Evolutionary conservation across 2,113 vertebrate genomes (phyloP), one percentile per base, ranked within the genome.

Genomic region (Cyanoliseus patagonus): DNA sequence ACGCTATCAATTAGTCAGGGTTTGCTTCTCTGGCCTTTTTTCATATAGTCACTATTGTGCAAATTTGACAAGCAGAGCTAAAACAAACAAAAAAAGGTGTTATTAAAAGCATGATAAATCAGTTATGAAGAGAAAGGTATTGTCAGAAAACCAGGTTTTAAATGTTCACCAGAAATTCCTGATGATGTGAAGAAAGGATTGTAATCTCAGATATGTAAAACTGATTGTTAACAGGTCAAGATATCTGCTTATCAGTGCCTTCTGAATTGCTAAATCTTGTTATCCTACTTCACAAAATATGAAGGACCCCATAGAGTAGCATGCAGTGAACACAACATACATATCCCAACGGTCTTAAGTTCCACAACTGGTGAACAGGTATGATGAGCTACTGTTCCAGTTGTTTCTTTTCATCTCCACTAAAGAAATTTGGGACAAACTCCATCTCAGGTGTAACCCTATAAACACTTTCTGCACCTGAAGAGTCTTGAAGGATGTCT

Each of bases 1-100:
- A 47, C 91, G 39, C 72, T 95, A 85, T 96, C 88, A 88, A 59
- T 97, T 97, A 95, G 35, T 80, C 24, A 62, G 77, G 51, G 53
- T 94, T 92, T 94, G 73, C 74, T 92, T 83, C 68, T 66, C 52
- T 83, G 78, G 49, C 35, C 73, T 70, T 67, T 81, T 22, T 27
- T 39, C 8, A 4, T 86, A 22, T 22, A 86, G 70, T 69, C 59
- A 27, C 30, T 27, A n/a, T 89, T 95, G 63, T 92, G 74, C 49
- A 53, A 81, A 86, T 64, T 42, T 79, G 76, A 84, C 41, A 55
- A 78, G 24, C 39, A 70, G 57, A 94, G 47, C 28, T 74, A 25
- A 96, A 96, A 88, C 27, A 35, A 70, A 85, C 42, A 77, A 78
- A 83, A 91, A 41, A 35, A 9, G 9, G 7, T 6, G 6, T 83